Base-by-base conservation (phyloP, 2,113 vertebrate genomes). In the Sarotherodon lohbergeri region DNA sequence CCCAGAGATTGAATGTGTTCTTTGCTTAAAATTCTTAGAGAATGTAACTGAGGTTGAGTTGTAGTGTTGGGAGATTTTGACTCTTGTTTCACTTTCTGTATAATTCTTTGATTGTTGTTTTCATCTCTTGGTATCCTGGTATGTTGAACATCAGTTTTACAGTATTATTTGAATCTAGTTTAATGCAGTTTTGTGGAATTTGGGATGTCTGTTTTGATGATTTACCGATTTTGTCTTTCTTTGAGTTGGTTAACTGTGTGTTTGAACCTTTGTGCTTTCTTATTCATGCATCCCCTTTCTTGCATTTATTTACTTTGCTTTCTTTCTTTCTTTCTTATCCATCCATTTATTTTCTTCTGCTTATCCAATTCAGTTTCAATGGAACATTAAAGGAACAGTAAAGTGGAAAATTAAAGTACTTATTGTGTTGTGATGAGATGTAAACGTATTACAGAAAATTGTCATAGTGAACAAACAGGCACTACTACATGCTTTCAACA, bases 241-340 rank as follows among this genome's bases (percentile, higher is more conserved):
- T 16, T 73, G 39, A 73, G 68, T 73, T 73, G 22, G 68, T 27
- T 73, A 46, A 73, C 27, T 71, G 66, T 71, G 39, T 43, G 36
- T 76, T 76, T 48, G 9, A 48, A 48, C 24, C 24, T 76, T 76
- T 29, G 24, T 76, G 1, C 24, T 48, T 48, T 48, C 71, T 48
- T 48, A 76, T 76, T 46, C 5, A 73, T 46, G 22, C 22, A 29
- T 11, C 41, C 22, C 14, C 16, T 76, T 76, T 29, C 41, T 73
- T 48, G 36, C 17, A 63, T 63, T 63, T 63, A 0, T 17, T 63
- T 34, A 11, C 59, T 63, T 34, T 63, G 1, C 29, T 32, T 59
- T 16, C 48, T 48, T 50, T 46, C 17, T 52, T 27, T 57, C 57
- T 32, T 61, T 32, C 1, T 61, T 32, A 34, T 34, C 39, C 9